Evolutionary conservation across 37 sponge, comb jelly and placozoan genomes (phyloP).

Genomic region (Cliona cf. orientalis): DNA sequence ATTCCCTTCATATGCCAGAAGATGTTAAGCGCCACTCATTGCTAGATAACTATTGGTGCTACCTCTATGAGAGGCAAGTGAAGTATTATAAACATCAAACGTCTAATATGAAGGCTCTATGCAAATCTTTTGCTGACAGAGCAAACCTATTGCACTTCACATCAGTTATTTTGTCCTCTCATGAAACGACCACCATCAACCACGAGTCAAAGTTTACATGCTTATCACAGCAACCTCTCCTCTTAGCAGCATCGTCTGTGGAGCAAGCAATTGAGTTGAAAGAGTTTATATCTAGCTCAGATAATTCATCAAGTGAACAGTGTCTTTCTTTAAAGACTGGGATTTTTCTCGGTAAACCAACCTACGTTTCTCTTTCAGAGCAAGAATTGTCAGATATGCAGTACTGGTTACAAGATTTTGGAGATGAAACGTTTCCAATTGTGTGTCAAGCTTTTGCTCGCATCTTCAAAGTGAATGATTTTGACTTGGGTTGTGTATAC

Average conservation of each 20-base stretch:
- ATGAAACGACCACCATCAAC: no score
- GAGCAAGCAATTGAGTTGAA: background rate
- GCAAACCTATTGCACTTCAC: conserved; percentile 15
- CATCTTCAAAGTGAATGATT: no score
- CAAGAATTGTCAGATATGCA: no score
- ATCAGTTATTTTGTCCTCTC: background rate
- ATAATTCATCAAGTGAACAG: no score
- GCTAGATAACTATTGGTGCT: conserved; percentile 27
- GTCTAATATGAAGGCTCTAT: conserved; percentile 19
- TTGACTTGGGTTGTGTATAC: background rate
- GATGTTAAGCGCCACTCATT: background rate
- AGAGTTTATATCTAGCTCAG: background rate
- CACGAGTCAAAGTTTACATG: background rate
- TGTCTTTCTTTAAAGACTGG: no score
- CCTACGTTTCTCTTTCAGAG: no score
- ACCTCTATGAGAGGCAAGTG: conserved; percentile 7
- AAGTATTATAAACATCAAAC: conserved; percentile 19
- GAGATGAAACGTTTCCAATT: no score
- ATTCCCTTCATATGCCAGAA: conserved; percentile 12
- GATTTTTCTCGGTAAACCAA: no score
- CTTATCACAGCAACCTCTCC: background rate
- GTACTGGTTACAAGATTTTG: no score
- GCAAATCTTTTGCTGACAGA: conserved; percentile 23
- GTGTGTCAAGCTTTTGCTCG: no score
- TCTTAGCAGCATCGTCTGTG: background rate